Conservation (phyloP, 2,888 invertebrate species). For the Polyommatus iphigenia region DNA sequence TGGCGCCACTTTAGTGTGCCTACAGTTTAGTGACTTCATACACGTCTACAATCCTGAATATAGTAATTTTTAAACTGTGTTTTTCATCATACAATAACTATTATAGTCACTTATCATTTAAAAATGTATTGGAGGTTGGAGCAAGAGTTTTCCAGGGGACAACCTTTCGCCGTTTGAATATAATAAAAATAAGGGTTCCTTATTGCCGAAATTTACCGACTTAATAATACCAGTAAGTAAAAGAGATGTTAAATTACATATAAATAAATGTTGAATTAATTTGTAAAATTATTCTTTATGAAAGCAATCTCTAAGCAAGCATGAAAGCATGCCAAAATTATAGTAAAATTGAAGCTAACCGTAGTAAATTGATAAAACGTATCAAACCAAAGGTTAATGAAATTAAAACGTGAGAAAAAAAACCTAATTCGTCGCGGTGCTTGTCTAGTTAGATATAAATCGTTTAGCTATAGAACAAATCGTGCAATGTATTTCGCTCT, state of each 20-base stretch:
- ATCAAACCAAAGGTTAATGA: conserved; percentile 60
- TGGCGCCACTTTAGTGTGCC: conserved; percentile 39
- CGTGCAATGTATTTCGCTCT: conserved; percentile 63
- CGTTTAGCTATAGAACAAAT: conserved; percentile 54
- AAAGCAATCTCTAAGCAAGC: too few relatives aligned
- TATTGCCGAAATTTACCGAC: not conserved
- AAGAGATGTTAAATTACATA: too few relatives aligned
- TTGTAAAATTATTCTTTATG: too few relatives aligned
- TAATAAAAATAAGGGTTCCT: not conserved
- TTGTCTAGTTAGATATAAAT: conserved; percentile 71
- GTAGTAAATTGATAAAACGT: conserved; percentile 60
- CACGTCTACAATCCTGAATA: not conserved
- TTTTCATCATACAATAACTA: too few relatives aligned
- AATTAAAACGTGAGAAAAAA: conserved; percentile 77
- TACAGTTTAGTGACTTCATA: not conserved
- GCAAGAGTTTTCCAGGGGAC: too few relatives aligned
- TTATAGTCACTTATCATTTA: too few relatives aligned
- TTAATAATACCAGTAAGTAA: not conserved
- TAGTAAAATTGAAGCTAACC: conserved; percentile 39
- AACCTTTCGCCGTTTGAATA: not conserved
- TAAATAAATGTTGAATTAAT: too few relatives aligned
- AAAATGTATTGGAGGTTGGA: too few relatives aligned
- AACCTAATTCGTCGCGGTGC: conserved; percentile 57
- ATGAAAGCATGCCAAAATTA: not conserved
- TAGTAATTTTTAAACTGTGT: too few relatives aligned